Evolutionary conservation across 2,888 invertebrate species (phyloP), one percentile per base, ranked within the genome.

Genomic region (Antheraea assamensis): DNA sequence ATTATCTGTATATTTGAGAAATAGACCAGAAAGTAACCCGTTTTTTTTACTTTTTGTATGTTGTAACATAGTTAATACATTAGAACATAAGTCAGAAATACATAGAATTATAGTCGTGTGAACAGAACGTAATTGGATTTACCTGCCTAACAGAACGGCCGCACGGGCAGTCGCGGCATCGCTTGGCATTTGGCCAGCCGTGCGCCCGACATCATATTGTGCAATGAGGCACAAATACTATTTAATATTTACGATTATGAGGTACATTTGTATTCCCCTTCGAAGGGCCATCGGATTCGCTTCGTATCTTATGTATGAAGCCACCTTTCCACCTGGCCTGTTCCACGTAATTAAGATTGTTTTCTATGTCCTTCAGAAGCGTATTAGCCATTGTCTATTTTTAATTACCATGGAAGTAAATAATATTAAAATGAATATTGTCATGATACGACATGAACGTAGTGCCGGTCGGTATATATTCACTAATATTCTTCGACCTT

Each of bases 191-290:
- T 31, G 47, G 74, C 78, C 78, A 78, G 71, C 70, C 64, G 47
- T 61, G 42, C 58, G 68, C 72, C 70, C 72, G 64, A 71, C 74
- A 27, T 71, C 70, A 72, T 66, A 42, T 64, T 61, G 58, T 72
- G 72, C 74, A 74, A 74, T 72, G 70, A 71, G 74, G 72, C 74
- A 70, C 74, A 71, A 74, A 72, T 70, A 70, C 74, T 71, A 74
- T 72, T 74, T 72, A 70, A 72, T 74, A 74, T 74, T 74, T 74
- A 74, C 71, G 74, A 73, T 74, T 74, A 74, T 74, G 58, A 71
- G 52, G 52, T 64, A 61, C 72, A 71, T 72, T 74, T 70, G 84
- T 81, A 83, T 79, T 78, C 79, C 74, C 76, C 79, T 17, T 30
- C 27, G 30, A 64, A 64, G 27, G 30, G 27, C 30, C 27, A 64